Evolutionary conservation across 2,888 invertebrate genomes (phyloP).

Genomic region (Pyrochroa serraticornis): DNA sequence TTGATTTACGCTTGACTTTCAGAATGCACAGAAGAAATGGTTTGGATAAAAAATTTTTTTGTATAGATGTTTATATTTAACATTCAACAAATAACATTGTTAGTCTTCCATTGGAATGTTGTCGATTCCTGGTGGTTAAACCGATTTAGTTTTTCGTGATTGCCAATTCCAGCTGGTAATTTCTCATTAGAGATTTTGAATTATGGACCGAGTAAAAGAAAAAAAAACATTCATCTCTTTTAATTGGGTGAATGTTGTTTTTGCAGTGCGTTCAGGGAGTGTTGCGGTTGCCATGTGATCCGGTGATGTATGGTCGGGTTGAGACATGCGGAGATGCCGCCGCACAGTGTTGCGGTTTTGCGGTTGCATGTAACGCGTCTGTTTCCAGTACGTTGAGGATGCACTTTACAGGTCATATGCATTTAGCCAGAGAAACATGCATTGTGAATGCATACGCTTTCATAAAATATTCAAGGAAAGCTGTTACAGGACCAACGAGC

Average conservation of each 20-base stretch:
- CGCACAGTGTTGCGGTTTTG: conserved; percentile 32
- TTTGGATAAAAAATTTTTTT: too few relatives aligned
- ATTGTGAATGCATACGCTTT: conserved; percentile 10
- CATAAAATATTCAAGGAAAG: conserved; percentile 27
- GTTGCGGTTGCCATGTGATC: conserved; percentile 29
- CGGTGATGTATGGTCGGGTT: conserved; percentile 31
- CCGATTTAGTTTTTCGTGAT: too few relatives aligned
- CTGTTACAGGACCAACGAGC: conserved; percentile 10
- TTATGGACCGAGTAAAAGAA: not conserved
- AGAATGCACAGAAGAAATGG: too few relatives aligned
- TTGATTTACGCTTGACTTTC: too few relatives aligned
- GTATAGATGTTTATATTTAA: too few relatives aligned
- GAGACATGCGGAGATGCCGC: conserved; percentile 26
- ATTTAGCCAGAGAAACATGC: conserved; percentile 22
- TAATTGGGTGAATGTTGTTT: conserved; percentile 27
- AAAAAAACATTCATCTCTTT: conserved; percentile 2
- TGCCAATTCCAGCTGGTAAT: too few relatives aligned
- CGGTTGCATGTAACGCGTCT: conserved; percentile 31
- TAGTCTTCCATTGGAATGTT: too few relatives aligned
- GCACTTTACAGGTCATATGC: conserved; percentile 31
- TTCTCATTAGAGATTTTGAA: too few relatives aligned
- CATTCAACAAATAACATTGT: too few relatives aligned
- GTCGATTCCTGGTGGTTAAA: too few relatives aligned
- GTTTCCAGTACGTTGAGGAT: conserved; percentile 33
- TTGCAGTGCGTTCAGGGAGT: conserved; percentile 23